Base-by-base conservation (phyloP, 1,140 invertebrate species). In the Solenopsis fugax region DNA sequence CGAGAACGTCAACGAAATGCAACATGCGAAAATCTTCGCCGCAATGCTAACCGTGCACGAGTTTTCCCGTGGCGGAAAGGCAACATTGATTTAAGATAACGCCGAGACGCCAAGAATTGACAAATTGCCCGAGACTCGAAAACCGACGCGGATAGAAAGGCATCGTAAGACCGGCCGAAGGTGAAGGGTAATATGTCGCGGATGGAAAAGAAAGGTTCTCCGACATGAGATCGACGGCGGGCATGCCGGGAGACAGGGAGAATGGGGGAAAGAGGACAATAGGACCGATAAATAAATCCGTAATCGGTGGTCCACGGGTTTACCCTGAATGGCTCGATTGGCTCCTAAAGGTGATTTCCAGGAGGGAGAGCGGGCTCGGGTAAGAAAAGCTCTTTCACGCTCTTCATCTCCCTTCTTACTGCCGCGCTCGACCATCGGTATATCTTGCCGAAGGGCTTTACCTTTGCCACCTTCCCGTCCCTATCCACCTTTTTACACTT, bases 231-330 rank as follows among this genome's bases (percentile, higher is more conserved):
- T 90, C 88, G 84, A 91, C 75, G 52, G n/a, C 58, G 34, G 48
- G 41, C 62, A 69, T n/a, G 45, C 18, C 58, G 71, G 13, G 45
- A 21, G 69, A 54, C 3, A 45, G 21, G 16, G 7, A 13, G 29
- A 13, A 69, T 41, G 58, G 29, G 58, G 34, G 21, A 41, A 37
- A 81, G n/a, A 85, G 89, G 81, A 92, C 90, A 90, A 90, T 91
- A 88, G 89, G 71, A 21, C 75, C 87, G 89, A 92, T 92, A 91
- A 92, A 91, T 92, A 91, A 92, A 86, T 89, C 87, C 78, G 90
- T 89, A 91, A 92, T 92, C 91, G 86, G 64, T 85, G 82, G 87
- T 86, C 89, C 85, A 85, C 67, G 60, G 71, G 82, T 86, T 89
- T 65, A 82, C 54, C 65, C 41, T 60, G 76, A 81, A 86, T 71